Base-by-base conservation (phyloP, 2,888 invertebrate species). In the Tinea trinotella region DNA sequence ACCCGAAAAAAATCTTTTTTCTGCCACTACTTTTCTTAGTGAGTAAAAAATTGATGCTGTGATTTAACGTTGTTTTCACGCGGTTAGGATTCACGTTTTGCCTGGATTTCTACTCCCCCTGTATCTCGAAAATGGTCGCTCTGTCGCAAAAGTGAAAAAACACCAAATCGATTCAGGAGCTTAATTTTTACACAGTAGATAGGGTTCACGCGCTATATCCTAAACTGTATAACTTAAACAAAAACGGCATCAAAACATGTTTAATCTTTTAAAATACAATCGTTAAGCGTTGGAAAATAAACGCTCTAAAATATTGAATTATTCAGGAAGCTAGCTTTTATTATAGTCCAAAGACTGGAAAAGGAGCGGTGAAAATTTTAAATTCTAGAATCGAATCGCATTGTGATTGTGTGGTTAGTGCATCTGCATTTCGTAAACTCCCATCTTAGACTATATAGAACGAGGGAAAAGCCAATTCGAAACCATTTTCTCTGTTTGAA, bases 341-440 rank as follows among this genome's bases (percentile, higher is more conserved):
- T 40, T 40, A 40, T 40, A 40, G 40, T 35, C 40, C 40, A 40
- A 40, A 40, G 40, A 15, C 40, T 15, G 13, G 7, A 40, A 40
- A 13, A 15, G 40, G 15, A 40, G 40, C 40, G 40, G 6, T 15
- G 40, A 15, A n/a, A 46, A 46, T 19, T 46, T 46, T 46, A 19
- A 46, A 46, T 46, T 46, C 15, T 5, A 3, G 19, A 46, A 46
- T 46, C 19, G 46, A 46, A 46, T 46, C 2, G 46, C 46, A 46
- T 15, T 46, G 46, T 46, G 46, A 46, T 46, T 46, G 46, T 19
- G 46, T 46, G 46, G 46, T 46, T 19, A 46, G 46, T 46, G 46
- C 46, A 46, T 46, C 46, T 46, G 46, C 46, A 46, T 46, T 46
- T 46, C 19, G 46, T 46, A 46, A 17, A 46, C 46, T 46, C 17